Conservation (phyloP, 2,888 invertebrate genomes). For the Eupithecia vulgata region DNA sequence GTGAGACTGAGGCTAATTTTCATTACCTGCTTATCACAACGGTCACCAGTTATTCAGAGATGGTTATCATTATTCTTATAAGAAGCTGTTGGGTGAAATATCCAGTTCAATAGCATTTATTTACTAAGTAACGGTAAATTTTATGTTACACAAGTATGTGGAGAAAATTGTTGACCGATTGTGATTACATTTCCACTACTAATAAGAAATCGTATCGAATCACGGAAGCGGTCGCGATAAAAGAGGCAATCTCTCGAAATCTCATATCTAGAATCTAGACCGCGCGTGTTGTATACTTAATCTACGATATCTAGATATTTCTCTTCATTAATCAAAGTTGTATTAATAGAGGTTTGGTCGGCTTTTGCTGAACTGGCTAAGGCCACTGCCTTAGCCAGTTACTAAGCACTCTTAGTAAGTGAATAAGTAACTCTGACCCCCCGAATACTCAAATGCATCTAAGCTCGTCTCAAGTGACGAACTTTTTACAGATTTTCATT, state of each 20-base stretch:
- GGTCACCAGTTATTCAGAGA: background rate
- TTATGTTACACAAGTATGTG: background rate
- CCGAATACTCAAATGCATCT: too few relatives aligned
- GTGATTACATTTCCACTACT: slow-evolving; percentile 29
- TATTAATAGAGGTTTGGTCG: background rate
- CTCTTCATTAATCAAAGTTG: background rate
- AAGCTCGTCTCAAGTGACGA: too few relatives aligned
- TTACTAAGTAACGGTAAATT: slow-evolving; percentile 16
- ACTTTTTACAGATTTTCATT: too few relatives aligned
- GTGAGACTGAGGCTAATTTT: background rate
- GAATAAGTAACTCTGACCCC: too few relatives aligned
- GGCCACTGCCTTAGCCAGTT: too few relatives aligned
- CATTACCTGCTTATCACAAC: background rate
- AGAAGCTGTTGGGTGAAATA: background rate
- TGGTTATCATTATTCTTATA: background rate
- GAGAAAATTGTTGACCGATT: slow-evolving; percentile 25
- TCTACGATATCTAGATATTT: slow-evolving; percentile 9
- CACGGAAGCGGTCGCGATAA: slow-evolving; percentile 36
- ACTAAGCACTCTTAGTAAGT: too few relatives aligned
- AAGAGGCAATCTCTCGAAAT: slow-evolving; percentile 36
- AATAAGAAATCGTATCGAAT: slow-evolving; percentile 39
- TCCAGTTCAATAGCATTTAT: background rate
- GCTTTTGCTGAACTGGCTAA: slow-evolving; percentile 13
- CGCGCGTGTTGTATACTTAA: slow-evolving; percentile 26
- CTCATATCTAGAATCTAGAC: slow-evolving; percentile 38